Percentiles rank a stretch among this genome's conserved stretches.
phyloP scores from a whole-genome alignment of 2,888 invertebrate genomes.

The Creontiades dilutus region DNA sequence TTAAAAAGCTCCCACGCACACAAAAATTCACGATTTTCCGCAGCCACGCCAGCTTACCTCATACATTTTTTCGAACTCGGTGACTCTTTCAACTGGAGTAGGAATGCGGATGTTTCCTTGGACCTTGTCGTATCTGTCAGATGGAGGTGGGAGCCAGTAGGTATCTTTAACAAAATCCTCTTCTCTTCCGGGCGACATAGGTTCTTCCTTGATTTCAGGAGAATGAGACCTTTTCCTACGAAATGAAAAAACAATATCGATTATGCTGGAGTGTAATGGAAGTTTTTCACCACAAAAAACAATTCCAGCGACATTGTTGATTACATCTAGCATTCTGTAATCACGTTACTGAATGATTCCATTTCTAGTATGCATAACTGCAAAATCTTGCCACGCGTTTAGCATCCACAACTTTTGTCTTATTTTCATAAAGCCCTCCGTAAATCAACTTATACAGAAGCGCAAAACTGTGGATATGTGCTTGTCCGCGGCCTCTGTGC shows the following conservation, averaged over 20 bases:
- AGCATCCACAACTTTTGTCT: too few relatives aligned
- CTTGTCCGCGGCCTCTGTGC: too few relatives aligned
- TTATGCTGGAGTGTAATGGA: background rate
- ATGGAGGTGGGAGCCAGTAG: slow-evolving; percentile 76
- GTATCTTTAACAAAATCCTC: slow-evolving; percentile 76
- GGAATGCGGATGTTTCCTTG: slow-evolving; percentile 69
- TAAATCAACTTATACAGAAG: too few relatives aligned
- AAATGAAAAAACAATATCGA: background rate
- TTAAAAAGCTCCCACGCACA: too few relatives aligned
- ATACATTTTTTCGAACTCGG: slow-evolving; percentile 58
- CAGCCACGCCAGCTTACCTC: slow-evolving; percentile 49
- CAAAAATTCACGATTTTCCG: too few relatives aligned
- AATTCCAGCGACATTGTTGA: too few relatives aligned
- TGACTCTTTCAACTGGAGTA: slow-evolving; percentile 52
- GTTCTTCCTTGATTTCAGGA: slow-evolving; percentile 70
- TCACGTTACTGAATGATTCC: too few relatives aligned
- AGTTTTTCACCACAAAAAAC: background rate
- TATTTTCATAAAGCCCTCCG: too few relatives aligned
- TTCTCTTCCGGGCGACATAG: slow-evolving; percentile 69
- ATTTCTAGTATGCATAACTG: too few relatives aligned
- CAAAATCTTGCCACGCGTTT: too few relatives aligned
- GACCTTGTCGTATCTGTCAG: background rate
- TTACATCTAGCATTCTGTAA: too few relatives aligned
- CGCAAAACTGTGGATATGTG: too few relatives aligned
- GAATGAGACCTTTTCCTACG: slow-evolving; percentile 58